These are phyloP conservation scores for Cheilinus undulatus DNA, from an alignment of 2,113 vertebrate genomes.

Conservation along the genomic window DNA sequence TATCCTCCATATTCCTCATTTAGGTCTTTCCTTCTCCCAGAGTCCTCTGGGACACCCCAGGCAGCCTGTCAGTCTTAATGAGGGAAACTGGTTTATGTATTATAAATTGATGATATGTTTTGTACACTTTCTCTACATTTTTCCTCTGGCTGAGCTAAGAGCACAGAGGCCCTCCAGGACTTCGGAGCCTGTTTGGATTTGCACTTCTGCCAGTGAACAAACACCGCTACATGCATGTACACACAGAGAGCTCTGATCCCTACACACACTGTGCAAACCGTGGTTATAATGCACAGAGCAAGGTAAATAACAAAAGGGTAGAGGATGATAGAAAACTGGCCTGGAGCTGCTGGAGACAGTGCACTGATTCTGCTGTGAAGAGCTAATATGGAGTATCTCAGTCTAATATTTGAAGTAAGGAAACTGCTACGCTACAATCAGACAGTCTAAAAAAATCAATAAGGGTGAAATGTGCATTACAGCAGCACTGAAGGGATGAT, in stretches of 20 bases:
- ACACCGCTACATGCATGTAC: constrained; percentile 22
- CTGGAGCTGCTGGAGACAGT: constrained; percentile 2
- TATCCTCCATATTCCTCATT: background rate
- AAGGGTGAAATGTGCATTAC: background rate
- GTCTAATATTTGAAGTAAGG: constrained; percentile 16
- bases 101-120: background rate
- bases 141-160: constrained; percentile 7
- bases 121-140: background rate
- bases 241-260: constrained; percentile 20
- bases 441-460: background rate
- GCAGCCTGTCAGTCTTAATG: background rate
- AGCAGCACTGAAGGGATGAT: constrained; percentile 3
- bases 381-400: constrained; percentile 3
- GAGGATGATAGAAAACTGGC: constrained; percentile 4
- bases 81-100: background rate
- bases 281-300: constrained; percentile 20
- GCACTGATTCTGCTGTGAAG: background rate
- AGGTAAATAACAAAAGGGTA: constrained; percentile 32
- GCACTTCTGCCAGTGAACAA: constrained; percentile 31
- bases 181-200: constrained; percentile 15
- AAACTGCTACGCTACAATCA: background rate
- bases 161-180: background rate
- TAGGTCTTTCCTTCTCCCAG: background rate
- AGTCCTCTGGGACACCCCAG: background rate
- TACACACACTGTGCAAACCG: constrained; percentile 17